phyloP scores from a whole-genome alignment of 1,140 invertebrate genomes.

The Pseudomyrmex dendroicus region DNA sequence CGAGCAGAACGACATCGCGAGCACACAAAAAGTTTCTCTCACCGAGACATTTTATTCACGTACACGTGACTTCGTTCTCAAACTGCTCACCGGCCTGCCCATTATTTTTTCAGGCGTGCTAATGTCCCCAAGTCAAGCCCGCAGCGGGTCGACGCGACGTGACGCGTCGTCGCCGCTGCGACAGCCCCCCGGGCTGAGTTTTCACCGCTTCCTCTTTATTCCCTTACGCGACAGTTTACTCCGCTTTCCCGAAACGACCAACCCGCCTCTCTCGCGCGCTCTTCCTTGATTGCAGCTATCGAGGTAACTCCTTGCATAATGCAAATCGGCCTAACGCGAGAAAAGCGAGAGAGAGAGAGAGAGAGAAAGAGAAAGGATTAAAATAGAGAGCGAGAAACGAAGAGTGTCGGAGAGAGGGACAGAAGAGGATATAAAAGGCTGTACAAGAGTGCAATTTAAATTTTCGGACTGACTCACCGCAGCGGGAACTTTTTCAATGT shows the following conservation, averaged over 20 bases:
- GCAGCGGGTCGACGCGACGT: not conserved
- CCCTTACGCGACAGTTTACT: conserved; percentile 40
- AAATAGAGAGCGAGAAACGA: not conserved
- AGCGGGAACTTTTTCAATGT: conserved; percentile 76
- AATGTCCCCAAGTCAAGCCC: not conserved
- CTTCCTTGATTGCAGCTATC: conserved; percentile 71
- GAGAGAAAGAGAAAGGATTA: not conserved
- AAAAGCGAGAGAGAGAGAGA: conserved; percentile 25
- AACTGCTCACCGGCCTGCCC: conserved; percentile 12
- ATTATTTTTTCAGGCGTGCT: conserved; percentile 51
- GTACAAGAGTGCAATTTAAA: conserved; percentile 74
- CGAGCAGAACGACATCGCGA: not conserved
- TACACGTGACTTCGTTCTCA: not conserved
- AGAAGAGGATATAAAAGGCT: conserved; percentile 47
- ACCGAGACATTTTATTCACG: conserved; percentile 32
- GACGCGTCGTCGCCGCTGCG: not conserved
- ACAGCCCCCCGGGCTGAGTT: not conserved
- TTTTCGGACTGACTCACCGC: conserved; percentile 66
- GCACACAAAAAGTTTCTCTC: conserved; percentile 43
- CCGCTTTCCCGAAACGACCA: conserved; percentile 35
- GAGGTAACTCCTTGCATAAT: conserved; percentile 71
- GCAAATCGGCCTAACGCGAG: conserved; percentile 64
- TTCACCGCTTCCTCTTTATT: conserved; percentile 47
- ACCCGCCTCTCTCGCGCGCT: conserved; percentile 31
- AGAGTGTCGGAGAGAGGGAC: not conserved